Conservation (phyloP, 2,113 vertebrate species). For the Tyrannus savana region DNA sequence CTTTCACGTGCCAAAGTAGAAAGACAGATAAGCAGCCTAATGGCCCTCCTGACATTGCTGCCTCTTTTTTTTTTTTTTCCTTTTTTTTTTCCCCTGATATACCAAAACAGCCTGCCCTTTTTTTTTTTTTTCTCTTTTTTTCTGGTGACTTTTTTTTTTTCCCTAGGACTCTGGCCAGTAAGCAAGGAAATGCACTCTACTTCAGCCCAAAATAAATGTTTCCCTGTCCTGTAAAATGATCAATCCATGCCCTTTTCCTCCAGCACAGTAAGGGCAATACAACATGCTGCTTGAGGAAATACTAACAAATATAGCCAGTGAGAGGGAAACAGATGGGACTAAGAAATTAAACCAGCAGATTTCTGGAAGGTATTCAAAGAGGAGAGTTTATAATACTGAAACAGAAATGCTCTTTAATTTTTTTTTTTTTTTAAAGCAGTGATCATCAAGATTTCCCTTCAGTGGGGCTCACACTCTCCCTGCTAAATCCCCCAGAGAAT, state of each 20-base stretch:
- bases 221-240: slow-evolving; percentile 78
- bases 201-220: slow-evolving; percentile 70
- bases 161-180: slow-evolving; percentile 55
- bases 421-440: slow-evolving; percentile 40
- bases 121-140: too few species aligned
- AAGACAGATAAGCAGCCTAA: slow-evolving; percentile 90
- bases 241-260: slow-evolving; percentile 78
- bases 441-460: slow-evolving; percentile 59
- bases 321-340: slow-evolving; percentile 82
- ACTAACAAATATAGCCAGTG: slow-evolving; percentile 82
- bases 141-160: not conserved
- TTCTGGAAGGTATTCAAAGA: slow-evolving; percentile 79
- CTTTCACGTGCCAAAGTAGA: slow-evolving; percentile 75
- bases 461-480: not conserved
- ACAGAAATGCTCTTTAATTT: slow-evolving; percentile 77
- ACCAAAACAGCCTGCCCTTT: slow-evolving; percentile 27
- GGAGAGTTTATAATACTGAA: slow-evolving; percentile 73
- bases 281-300: slow-evolving; percentile 81
- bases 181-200: slow-evolving; percentile 41
- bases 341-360: slow-evolving; percentile 82
- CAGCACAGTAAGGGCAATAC: slow-evolving; percentile 75
- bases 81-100: not conserved
- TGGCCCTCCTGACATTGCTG: slow-evolving; percentile 83
- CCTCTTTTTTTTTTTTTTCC: slow-evolving; percentile 22
- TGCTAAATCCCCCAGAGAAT: slow-evolving; percentile 43